Conservation (phyloP, 2,113 vertebrate genomes). For the Peromyscus polionotus region DNA sequence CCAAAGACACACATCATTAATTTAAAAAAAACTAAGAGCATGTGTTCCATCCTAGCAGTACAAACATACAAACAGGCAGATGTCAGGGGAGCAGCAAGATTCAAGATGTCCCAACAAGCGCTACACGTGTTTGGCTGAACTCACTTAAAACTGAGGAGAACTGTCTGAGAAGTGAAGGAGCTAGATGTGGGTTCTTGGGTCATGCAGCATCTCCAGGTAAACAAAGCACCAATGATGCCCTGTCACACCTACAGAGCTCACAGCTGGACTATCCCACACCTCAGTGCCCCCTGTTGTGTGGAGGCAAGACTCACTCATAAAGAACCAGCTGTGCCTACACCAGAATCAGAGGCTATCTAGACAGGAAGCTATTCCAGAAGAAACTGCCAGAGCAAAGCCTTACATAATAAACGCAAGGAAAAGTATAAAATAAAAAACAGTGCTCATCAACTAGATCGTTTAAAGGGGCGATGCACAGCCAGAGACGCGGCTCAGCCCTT, state of each 20-base stretch:
- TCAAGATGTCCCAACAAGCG: not conserved
- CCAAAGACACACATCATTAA: not conserved
- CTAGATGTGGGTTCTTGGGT: not conserved
- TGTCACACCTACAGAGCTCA: not conserved
- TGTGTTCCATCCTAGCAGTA: too few relatives aligned
- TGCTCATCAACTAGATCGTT: not conserved
- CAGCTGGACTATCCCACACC: not conserved
- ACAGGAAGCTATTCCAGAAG: not conserved
- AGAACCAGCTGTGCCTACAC: not conserved
- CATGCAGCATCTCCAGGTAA: not conserved
- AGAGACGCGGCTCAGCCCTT: not conserved
- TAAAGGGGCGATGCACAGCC: not conserved
- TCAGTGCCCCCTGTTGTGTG: not conserved
- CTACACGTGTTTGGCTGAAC: too few relatives aligned
- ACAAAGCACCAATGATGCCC: not conserved
- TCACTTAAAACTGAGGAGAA: not conserved
- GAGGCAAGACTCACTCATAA: not conserved
- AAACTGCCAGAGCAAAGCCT: not conserved
- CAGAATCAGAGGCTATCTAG: too few relatives aligned
- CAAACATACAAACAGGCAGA: not conserved
- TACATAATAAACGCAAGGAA: not conserved
- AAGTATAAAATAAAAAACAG: not conserved
- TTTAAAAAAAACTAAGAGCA: not conserved
- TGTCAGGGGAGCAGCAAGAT: not conserved
- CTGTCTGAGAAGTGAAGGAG: not conserved